Evolutionary conservation across 92 coral and sea anemone genomes (phyloP).

Genomic region (Umimayanthus kanabou): DNA sequence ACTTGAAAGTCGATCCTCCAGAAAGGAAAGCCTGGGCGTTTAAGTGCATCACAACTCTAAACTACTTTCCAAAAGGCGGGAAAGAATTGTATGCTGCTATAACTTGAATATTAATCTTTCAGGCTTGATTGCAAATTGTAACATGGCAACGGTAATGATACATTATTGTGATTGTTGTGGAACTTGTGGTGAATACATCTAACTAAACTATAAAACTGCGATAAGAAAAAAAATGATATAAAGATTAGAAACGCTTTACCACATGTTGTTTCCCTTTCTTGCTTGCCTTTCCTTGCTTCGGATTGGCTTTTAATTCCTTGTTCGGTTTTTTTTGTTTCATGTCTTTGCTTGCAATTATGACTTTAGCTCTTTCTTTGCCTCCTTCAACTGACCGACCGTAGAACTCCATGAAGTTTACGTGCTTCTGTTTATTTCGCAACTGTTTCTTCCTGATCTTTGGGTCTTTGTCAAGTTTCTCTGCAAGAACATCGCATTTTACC

Average conservation of each 20-base stretch:
- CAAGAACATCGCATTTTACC: background rate
- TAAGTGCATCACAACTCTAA: too few relatives aligned
- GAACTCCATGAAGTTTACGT: slow-evolving; percentile 32
- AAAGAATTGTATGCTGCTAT: too few relatives aligned
- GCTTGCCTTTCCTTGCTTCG: slow-evolving; percentile 32
- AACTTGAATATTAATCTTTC: background rate
- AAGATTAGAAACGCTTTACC: background rate
- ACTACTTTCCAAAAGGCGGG: too few relatives aligned
- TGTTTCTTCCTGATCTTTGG: slow-evolving; percentile 15
- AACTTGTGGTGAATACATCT: too few relatives aligned
- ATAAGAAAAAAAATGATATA: background rate
- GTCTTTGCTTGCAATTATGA: slow-evolving; percentile 35
- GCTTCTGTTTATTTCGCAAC: slow-evolving; percentile 25
- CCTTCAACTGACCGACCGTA: slow-evolving; percentile 65
- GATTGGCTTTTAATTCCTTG: slow-evolving; percentile 30
- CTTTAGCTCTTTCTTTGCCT: slow-evolving; percentile 34
- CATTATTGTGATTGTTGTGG: too few relatives aligned
- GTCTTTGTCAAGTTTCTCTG: slow-evolving; percentile 48
- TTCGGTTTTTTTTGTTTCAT: background rate
- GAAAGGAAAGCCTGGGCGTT: too few relatives aligned
- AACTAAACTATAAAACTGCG: background rate
- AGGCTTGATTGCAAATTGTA: background rate
- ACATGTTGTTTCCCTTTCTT: slow-evolving; percentile 30
- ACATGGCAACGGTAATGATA: background rate
- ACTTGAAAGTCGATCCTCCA: too few relatives aligned